Base-by-base conservation (phyloP, 2,888 invertebrate species). In the Leucophora obtusa region DNA sequence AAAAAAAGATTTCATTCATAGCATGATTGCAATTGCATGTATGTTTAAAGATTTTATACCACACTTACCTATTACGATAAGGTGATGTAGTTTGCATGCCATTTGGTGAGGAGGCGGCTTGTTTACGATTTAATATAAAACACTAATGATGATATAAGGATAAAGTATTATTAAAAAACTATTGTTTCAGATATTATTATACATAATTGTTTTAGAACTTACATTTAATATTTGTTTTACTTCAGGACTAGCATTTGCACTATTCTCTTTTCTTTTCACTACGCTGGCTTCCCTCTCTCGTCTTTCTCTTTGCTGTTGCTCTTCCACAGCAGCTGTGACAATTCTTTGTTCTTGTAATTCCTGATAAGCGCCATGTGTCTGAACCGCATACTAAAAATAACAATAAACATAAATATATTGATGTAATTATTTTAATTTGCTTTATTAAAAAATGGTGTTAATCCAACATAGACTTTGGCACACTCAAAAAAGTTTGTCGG, bases 181-280 rank as follows among this genome's bases (percentile, higher is more conserved):
- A 15, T 18, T 21, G 28, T 28, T 28, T 7, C 7, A 28, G 7
- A 28, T 4, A 28, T 28, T 58, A 66, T 21, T 21, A 11, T n/a
- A n/a, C n/a, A n/a, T n/a, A 43, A 47, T 47, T 66, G 1, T 50
- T 17, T 58, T 71, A 1, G n/a, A 38, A 82, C 83, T 86, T 88
- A 95, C 97, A 93, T 97, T 97, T 86, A 98, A 92, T 88, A 97
- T 96, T 92, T 97, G 97, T 91, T 98, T 98, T 88, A 98, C 98
- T 91, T 98, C 98, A 21, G 96, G 95, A 83, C 98, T 98, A 83
- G 98, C 98, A 87, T 97, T 95, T 73, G 98, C 98, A 91, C 97
- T 97, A 90, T 97, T 97, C 89, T 97, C 97, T 91, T 97, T 97
- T 90, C 98, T 97, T 91, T 97, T 97, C 86, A 97, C 92, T 84